A percentile compares a stretch with the other conserved stretches of the same genome.
These are phyloP conservation scores for Brachyrhaphis roseni DNA, from an alignment of 2,797 vertebrate genomes.

Conservation along the genomic window DNA sequence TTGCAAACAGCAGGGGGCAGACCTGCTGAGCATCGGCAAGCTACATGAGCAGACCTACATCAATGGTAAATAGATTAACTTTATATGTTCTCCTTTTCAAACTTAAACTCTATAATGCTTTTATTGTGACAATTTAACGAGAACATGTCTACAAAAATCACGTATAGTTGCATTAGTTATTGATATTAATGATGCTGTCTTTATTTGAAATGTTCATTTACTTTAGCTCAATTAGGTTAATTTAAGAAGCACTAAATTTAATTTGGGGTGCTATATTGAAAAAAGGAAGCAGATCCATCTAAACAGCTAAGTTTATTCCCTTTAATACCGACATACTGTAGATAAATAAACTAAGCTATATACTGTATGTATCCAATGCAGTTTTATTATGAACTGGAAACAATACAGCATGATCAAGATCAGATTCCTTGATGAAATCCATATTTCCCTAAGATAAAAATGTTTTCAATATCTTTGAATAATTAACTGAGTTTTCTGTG, in stretches of 20 bases:
- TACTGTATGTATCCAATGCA: too few species aligned
- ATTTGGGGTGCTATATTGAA: not conserved
- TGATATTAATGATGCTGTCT: not conserved
- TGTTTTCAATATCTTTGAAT: too few species aligned
- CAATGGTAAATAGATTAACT: slow-evolving; percentile 82
- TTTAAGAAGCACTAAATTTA: not conserved
- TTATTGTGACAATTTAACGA: not conserved
- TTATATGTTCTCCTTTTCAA: not conserved
- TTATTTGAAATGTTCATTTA: not conserved
- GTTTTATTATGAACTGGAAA: not conserved
- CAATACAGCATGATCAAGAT: not conserved
- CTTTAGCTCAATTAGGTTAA: not conserved
- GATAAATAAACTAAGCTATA: not conserved
- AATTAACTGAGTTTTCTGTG: too few species aligned
- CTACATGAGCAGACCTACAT: slow-evolving; percentile 98
- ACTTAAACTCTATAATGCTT: not conserved
- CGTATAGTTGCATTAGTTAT: not conserved
- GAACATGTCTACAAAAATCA: not conserved
- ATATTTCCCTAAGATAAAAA: not conserved
- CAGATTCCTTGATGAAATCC: not conserved
- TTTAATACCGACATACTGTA: not conserved
- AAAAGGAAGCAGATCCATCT: not conserved
- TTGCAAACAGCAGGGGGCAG: slow-evolving; percentile 94
- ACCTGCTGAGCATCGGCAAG: slow-evolving; percentile 95
- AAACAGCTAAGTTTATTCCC: not conserved